A percentile compares a stretch with the other conserved stretches of the same genome.
phyloP scores from a whole-genome alignment of 2,113 vertebrate species.

The Tapirus terrestris region DNA sequence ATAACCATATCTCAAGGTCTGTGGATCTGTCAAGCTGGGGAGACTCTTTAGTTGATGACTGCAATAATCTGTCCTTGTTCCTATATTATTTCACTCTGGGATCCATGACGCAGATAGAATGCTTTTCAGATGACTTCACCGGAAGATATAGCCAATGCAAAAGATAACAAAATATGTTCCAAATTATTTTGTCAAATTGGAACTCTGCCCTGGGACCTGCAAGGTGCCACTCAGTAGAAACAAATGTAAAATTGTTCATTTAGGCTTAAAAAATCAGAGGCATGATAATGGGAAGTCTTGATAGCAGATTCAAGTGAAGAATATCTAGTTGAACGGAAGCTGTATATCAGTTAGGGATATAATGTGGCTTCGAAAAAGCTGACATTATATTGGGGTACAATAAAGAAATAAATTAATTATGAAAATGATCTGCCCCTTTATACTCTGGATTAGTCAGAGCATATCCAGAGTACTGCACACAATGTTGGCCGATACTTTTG shows the following conservation, averaged over 20 bases:
- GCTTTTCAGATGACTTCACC: constrained; percentile 57
- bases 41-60: background rate
- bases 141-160: constrained; percentile 14
- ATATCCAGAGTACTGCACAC: background rate
- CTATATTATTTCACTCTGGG: constrained; percentile 35
- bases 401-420: constrained; percentile 75
- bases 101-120: constrained; percentile 40
- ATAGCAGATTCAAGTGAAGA: constrained; percentile 12
- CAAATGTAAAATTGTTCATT: constrained; percentile 45
- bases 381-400: constrained; percentile 49
- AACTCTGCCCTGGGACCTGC: constrained; percentile 4
- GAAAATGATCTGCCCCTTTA: background rate
- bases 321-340: constrained; percentile 57
- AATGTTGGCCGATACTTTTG: background rate
- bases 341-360: constrained; percentile 28
- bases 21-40: background rate
- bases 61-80: background rate
- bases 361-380: background rate
- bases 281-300: background rate
- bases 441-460: constrained; percentile 27
- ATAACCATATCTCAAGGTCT: constrained; percentile 24
- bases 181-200: constrained; percentile 54
- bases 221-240: constrained; percentile 33
- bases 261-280: constrained; percentile 20
- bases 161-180: constrained; percentile 56